A percentile compares a stretch with the other conserved stretches of the same genome.
phyloP scores from a whole-genome alignment of 2,888 invertebrate species.

The Heliconius hortense region DNA sequence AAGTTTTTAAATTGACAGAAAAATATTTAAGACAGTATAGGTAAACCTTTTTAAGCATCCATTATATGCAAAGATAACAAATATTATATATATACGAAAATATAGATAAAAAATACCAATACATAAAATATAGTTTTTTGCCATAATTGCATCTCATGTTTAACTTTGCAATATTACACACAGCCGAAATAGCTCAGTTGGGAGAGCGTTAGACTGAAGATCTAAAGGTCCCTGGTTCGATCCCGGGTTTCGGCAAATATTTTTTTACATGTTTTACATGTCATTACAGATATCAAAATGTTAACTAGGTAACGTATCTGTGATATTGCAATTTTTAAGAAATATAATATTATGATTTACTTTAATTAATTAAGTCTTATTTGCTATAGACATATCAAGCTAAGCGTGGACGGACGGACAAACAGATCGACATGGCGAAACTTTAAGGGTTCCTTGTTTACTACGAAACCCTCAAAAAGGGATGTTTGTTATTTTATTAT shows the following conservation, averaged over 20 bases:
- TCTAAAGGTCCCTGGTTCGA: conserved; percentile 24
- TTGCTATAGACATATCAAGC: too few species aligned
- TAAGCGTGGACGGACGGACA: too few species aligned
- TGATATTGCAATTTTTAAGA: not conserved
- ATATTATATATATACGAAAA: not conserved
- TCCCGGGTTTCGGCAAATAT: conserved; percentile 16
- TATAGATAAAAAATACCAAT: not conserved
- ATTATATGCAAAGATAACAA: not conserved
- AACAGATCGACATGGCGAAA: too few species aligned
- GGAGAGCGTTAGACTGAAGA: conserved; percentile 21
- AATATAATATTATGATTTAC: not conserved
- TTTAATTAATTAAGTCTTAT: too few species aligned
- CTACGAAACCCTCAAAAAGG: not conserved
- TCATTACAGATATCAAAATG: not conserved
- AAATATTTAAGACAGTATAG: not conserved
- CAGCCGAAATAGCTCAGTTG: conserved; percentile 22
- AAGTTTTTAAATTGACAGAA: not conserved
- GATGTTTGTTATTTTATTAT: not conserved
- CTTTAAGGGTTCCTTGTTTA: too few species aligned
- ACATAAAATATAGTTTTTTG: not conserved
- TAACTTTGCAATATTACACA: not conserved
- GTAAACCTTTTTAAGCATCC: not conserved
- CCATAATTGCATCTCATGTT: not conserved
- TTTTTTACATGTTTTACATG: not conserved
- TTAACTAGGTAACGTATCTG: not conserved